These are phyloP conservation scores for Poecile montanus DNA, from an alignment of 2,797 vertebrate species.

Conservation along the genomic window DNA sequence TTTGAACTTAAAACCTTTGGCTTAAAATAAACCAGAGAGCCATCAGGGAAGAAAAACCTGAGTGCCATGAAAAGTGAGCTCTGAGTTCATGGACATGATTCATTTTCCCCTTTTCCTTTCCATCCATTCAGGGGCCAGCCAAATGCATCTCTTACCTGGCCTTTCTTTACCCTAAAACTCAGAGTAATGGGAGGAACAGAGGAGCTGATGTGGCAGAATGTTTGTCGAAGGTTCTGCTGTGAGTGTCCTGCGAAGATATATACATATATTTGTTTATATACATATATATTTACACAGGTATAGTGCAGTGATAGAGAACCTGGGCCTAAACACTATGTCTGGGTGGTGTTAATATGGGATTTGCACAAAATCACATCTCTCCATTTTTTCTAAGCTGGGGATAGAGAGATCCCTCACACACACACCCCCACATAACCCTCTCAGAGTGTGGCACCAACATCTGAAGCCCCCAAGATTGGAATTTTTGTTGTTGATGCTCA, in stretches of 20 bases:
- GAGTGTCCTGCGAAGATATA: neutral
- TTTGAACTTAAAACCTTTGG: conserved; percentile 55
- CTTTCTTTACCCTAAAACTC: neutral
- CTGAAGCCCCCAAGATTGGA: neutral
- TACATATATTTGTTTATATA: neutral
- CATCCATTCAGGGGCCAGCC: neutral
- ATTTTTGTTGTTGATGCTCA: neutral
- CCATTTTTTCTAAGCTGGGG: neutral
- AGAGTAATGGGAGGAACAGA: conserved; percentile 4
- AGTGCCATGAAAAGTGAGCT: conserved; percentile 36
- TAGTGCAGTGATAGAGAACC: neutral
- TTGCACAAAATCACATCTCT: neutral
- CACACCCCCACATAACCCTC: neutral
- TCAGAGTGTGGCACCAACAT: neutral
- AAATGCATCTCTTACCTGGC: conserved; percentile 19
- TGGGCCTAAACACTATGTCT: neutral
- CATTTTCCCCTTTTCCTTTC: conserved; percentile 38
- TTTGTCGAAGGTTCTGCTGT: neutral
- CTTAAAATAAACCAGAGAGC: conserved; percentile 63
- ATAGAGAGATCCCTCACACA: neutral
- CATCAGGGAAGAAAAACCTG: conserved; percentile 40
- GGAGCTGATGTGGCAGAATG: neutral
- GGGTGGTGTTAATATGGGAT: neutral
- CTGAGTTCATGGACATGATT: conserved; percentile 35
- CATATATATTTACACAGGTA: neutral